Evolutionary conservation across 1,140 invertebrate species (phyloP).

Genomic region (Cecropterus lyciades): DNA sequence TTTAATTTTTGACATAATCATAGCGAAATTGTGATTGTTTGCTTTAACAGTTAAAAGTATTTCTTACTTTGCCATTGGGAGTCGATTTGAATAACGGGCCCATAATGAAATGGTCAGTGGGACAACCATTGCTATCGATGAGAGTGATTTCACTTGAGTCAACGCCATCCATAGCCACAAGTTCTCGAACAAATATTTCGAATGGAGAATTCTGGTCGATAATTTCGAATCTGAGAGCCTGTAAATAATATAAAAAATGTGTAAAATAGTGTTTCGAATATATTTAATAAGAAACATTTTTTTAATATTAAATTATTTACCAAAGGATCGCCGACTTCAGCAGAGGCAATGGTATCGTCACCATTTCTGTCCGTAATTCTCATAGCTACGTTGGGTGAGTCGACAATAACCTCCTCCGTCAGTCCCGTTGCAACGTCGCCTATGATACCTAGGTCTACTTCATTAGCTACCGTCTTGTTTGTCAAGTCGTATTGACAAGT

Average conservation of each 20-base stretch:
- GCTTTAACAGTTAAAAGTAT: conserved; percentile 14
- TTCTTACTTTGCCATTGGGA: conserved; percentile 88
- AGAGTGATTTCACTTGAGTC: conserved; percentile 96
- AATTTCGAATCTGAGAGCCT: conserved; percentile 95
- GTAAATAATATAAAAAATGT: conserved; percentile 36
- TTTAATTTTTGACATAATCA: too few species aligned
- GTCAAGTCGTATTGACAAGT: conserved; percentile 97
- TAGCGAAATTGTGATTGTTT: too few species aligned
- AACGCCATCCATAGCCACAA: conserved; percentile 97
- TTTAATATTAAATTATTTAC: conserved; percentile 53
- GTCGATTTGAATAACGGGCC: conserved; percentile 93
- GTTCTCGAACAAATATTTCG: conserved; percentile 96
- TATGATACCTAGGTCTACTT: conserved; percentile 94
- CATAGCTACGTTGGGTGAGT: conserved; percentile 97
- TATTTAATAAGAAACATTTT: neutral
- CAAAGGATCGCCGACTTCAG: conserved; percentile 95
- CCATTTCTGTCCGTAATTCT: conserved; percentile 94
- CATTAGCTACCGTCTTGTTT: conserved; percentile 96
- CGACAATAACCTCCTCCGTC: conserved; percentile 94
- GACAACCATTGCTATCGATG: conserved; percentile 96
- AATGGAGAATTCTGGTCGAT: conserved; percentile 95
- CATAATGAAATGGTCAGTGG: conserved; percentile 97
- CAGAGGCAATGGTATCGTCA: conserved; percentile 91
- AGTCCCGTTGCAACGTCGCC: conserved; percentile 92
- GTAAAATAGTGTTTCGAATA: conserved; percentile 1